Base-by-base conservation (phyloP, 2,797 vertebrate genomes). In the Benthosema pterotum region DNA sequence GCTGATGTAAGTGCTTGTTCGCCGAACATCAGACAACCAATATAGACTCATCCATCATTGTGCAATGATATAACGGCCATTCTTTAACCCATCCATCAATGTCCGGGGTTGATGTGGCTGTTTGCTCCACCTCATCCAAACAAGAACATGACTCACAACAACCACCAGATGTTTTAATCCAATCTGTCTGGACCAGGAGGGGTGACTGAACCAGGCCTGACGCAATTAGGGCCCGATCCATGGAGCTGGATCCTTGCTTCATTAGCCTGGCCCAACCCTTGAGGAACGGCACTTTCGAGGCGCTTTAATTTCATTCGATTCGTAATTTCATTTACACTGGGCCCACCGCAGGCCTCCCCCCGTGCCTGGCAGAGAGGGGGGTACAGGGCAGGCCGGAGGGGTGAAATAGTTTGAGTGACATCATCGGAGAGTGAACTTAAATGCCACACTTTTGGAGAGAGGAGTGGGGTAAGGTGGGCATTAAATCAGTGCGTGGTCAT, bases 271-370 rank as follows among this genome's bases (percentile, higher is more conserved):
- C 62, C 32, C 4, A 48, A 48, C 71, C 73, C 75, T 67, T 4
- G 42, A 77, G 69, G 71, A 77, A 77, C 67, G 51, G 63, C 66
- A 79, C 79, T 80, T 78, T 71, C 55, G 52, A 52, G 49, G 52
- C 71, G 61, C 69, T 71, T 32, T 84, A 69, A 88, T 88, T 84
- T 77, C 11, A 83, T 85, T 80, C 75, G 32, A 38, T 38, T 61
- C 57, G 55, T 82, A 82, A 88, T 87, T 75, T 75, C 56, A 78
- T 89, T 85, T 73, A 65, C 67, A 71, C 60, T 61, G 58, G 64
- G 63, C 57, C 51, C 69, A 64, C 57, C 57, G 19, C 63, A 63
- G 73, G 32, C 58, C 59, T 68, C 59, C 50, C 8, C 59, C 50
- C 8, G 3, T 12, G 48, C 59, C 60, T 72, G 65, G 63, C 25